Evolutionary conservation across 1,140 invertebrate genomes (phyloP).

Genomic region (Hyles euphorbiae): DNA sequence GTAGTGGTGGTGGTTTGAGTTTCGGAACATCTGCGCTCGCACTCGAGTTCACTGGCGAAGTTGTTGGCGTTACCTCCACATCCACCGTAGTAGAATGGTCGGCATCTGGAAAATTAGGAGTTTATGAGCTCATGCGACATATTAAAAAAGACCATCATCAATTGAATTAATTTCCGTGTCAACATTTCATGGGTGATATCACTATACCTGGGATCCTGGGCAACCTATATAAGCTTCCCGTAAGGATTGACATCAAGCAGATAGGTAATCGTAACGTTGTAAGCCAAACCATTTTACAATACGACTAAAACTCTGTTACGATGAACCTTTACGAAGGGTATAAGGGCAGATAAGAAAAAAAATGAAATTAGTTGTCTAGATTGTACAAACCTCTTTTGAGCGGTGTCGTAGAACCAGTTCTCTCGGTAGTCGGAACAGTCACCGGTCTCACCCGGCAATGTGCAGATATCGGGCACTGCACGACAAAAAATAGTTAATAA

Average conservation of each 20-base stretch:
- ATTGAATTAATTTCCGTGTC: too few species aligned
- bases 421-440: constrained; percentile 86
- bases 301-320: too few species aligned
- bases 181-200: too few species aligned
- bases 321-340: too few species aligned
- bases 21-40: constrained; percentile 70
- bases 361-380: background rate
- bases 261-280: too few species aligned
- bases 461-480: constrained; percentile 83
- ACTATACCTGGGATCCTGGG: too few species aligned
- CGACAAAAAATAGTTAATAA: constrained; percentile 18
- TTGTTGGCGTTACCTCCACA: constrained; percentile 92
- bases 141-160: too few species aligned
- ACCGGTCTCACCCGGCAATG: constrained; percentile 84
- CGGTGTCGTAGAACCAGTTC: constrained; percentile 90
- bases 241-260: too few species aligned
- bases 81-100: constrained; percentile 89
- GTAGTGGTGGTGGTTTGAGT: constrained; percentile 26
- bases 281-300: too few species aligned
- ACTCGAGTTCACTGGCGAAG: constrained; percentile 83
- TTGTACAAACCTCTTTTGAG: constrained; percentile 42
- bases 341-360: too few species aligned
- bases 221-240: too few species aligned
- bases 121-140: too few species aligned
- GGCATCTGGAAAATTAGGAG: constrained; percentile 67